Evolutionary conservation across 2,113 vertebrate genomes (phyloP).

Genomic region (Lipotes vexillifer): DNA sequence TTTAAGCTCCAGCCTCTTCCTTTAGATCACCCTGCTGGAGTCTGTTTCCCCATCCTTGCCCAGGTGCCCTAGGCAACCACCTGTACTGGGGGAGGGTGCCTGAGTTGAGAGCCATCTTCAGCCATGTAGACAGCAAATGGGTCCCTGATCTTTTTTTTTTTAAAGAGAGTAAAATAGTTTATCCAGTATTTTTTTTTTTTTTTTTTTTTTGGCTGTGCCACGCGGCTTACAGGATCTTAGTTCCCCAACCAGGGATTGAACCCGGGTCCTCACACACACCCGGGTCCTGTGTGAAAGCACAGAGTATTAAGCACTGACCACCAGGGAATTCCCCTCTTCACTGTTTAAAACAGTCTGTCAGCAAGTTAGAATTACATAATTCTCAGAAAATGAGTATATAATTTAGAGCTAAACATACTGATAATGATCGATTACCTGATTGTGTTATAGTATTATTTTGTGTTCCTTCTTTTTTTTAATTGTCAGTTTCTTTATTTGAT

Average conservation of each 20-base stretch:
- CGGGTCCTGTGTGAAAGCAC: too few relatives aligned
- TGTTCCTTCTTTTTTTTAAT: too few relatives aligned
- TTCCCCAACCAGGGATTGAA: too few relatives aligned
- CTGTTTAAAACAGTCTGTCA: conserved; percentile 10
- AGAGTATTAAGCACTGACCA: too few relatives aligned
- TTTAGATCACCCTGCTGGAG: not conserved
- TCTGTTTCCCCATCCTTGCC: not conserved
- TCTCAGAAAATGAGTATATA: conserved; percentile 27
- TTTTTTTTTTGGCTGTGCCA: too few relatives aligned
- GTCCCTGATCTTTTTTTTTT: not conserved
- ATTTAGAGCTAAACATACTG: not conserved
- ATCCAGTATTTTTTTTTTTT: not conserved
- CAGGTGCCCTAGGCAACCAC: not conserved
- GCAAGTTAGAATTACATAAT: not conserved
- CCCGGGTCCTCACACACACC: too few relatives aligned
- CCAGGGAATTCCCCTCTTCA: not conserved
- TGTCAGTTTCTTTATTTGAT: not conserved
- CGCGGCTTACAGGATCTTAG: too few relatives aligned
- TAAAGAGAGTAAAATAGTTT: not conserved
- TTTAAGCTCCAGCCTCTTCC: not conserved
- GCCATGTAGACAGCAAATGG: not conserved
- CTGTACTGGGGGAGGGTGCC: too few relatives aligned
- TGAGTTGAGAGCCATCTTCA: not conserved
- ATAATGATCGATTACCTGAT: conserved; percentile 20
- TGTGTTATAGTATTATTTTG: not conserved